Conservation (phyloP, 2,113 vertebrate genomes). For the Equus quagga region DNA sequence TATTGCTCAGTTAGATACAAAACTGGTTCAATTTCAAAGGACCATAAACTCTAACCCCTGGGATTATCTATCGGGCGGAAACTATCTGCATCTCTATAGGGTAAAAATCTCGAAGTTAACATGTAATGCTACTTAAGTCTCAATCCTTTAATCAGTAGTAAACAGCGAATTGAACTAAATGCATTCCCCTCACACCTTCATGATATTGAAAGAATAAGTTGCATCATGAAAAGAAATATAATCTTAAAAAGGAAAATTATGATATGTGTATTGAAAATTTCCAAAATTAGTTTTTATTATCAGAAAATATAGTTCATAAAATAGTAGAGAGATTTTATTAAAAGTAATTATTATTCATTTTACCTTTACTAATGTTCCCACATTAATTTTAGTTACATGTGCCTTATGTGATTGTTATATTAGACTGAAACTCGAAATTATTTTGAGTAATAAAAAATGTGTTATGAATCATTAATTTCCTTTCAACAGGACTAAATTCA, state of each 20-base stretch:
- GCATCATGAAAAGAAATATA: background rate
- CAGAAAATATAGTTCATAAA: background rate
- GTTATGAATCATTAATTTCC: slow-evolving; percentile 4
- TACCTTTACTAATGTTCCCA: background rate
- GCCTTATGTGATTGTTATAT: background rate
- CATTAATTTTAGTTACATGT: background rate
- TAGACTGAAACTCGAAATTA: background rate
- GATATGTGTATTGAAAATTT: background rate
- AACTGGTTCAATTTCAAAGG: background rate
- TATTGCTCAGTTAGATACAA: background rate
- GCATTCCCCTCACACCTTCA: background rate
- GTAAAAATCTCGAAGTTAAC: background rate
- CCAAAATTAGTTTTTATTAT: background rate
- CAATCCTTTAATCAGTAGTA: background rate
- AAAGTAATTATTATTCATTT: background rate
- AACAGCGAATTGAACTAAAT: background rate
- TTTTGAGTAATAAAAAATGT: slow-evolving; percentile 12
- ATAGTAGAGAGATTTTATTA: background rate
- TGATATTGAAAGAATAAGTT: background rate
- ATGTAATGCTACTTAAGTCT: background rate
- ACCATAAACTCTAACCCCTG: background rate
- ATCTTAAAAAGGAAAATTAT: background rate
- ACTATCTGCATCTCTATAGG: background rate
- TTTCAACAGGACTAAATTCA: background rate
- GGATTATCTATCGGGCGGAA: background rate